Evolutionary conservation across 2,113 vertebrate genomes (phyloP).

Genomic region (Heterotilapia buettikoferi): DNA sequence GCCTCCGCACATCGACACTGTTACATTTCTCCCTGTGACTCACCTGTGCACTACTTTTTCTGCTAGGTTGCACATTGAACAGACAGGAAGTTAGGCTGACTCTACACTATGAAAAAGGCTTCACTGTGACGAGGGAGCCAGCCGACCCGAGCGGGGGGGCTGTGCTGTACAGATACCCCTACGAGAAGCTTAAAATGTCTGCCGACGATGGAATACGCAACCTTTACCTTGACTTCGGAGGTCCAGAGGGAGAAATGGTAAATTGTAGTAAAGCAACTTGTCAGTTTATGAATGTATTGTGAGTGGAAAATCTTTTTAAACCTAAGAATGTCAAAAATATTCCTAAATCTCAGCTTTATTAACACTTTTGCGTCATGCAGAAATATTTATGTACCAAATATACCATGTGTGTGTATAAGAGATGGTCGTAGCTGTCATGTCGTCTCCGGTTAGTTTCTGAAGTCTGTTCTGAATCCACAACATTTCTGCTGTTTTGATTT

Average conservation of each 20-base stretch:
- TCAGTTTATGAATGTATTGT: background rate
- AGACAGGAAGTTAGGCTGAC: constrained; percentile 84
- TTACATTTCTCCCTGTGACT: background rate
- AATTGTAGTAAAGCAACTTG: background rate
- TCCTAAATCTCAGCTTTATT: background rate
- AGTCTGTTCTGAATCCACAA: background rate
- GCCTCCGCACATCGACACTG: background rate
- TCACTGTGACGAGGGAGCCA: constrained; percentile 81
- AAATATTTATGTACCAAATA: background rate
- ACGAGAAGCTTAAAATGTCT: constrained; percentile 91
- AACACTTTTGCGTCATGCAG: background rate
- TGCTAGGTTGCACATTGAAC: constrained; percentile 83
- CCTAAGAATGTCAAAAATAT: fast-evolving
- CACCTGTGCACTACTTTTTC: background rate
- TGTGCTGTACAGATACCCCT: constrained; percentile 86
- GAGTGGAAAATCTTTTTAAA: background rate
- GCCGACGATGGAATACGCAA: constrained; percentile 87
- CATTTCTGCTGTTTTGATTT: background rate
- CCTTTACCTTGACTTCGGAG: constrained; percentile 94
- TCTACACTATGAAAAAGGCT: constrained; percentile 92
- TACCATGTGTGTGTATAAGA: fast-evolving
- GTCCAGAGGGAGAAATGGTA: constrained; percentile 95
- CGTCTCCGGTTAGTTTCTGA: background rate
- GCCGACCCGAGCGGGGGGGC: constrained; percentile 59
- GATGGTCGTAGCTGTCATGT: background rate